phyloP scores from a whole-genome alignment of 1,140 invertebrate species.

The Diorhabda sublineata region DNA sequence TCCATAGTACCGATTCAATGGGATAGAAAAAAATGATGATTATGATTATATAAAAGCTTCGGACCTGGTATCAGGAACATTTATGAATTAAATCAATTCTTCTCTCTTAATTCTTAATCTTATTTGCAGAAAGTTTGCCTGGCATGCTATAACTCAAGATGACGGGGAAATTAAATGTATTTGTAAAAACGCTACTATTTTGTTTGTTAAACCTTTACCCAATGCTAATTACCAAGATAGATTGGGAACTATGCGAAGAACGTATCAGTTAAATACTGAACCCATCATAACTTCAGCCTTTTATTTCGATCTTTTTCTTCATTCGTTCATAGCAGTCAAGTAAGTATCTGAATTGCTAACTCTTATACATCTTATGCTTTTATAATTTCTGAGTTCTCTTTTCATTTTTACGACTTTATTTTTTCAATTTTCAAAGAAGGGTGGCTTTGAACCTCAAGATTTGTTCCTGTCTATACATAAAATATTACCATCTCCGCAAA shows the following conservation, averaged over 20 bases:
- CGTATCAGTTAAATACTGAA: conserved; percentile 63
- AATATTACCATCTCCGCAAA: too few relatives aligned
- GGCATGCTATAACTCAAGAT: conserved; percentile 65
- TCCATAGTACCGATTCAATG: too few relatives aligned
- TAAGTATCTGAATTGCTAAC: conserved; percentile 39
- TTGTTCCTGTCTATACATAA: too few relatives aligned
- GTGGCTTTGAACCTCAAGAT: too few relatives aligned
- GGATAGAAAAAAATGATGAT: too few relatives aligned
- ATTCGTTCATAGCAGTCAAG: conserved; percentile 71
- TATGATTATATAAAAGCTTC: too few relatives aligned
- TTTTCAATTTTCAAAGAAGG: too few relatives aligned
- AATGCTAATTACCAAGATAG: conserved; percentile 58
- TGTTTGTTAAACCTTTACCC: conserved; percentile 61
- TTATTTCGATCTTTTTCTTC: conserved; percentile 76
- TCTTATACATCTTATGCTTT: too few relatives aligned
- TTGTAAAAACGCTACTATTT: conserved; percentile 65
- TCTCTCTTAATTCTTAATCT: background rate
- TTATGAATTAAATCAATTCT: too few relatives aligned
- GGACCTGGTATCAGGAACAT: too few relatives aligned
- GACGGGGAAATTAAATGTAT: conserved; percentile 63
- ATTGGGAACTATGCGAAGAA: conserved; percentile 61
- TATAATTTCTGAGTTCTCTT: too few relatives aligned
- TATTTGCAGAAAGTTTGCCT: conserved; percentile 51
- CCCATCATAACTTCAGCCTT: conserved; percentile 74
- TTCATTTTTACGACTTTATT: too few relatives aligned